Percentiles rank a stretch among this genome's conserved stretches.
phyloP scores from a whole-genome alignment of 2,888 invertebrate species.

The Clanis bilineata region DNA sequence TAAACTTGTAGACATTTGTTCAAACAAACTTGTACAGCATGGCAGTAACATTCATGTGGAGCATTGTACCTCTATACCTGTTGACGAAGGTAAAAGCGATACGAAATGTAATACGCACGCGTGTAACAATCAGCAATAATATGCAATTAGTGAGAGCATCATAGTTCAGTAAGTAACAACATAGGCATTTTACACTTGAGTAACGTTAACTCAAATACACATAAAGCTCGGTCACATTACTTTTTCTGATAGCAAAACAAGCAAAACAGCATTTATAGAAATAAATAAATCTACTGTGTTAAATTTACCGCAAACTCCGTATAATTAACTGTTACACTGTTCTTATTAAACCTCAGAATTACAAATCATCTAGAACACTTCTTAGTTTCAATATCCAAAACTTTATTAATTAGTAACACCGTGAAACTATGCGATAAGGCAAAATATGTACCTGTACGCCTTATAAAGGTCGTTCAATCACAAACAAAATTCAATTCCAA shows the following conservation, averaged over 20 bases:
- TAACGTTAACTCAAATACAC: background rate
- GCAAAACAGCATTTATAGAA: too few species aligned
- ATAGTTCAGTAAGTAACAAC: background rate
- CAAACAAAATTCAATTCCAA: too few species aligned
- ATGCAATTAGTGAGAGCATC: background rate
- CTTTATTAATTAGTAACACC: background rate
- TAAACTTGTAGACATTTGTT: slow-evolving; percentile 22
- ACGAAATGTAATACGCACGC: background rate
- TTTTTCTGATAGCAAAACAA: too few species aligned
- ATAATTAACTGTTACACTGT: too few species aligned
- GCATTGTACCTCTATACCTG: background rate
- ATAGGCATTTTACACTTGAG: background rate
- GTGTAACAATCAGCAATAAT: background rate
- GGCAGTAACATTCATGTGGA: background rate
- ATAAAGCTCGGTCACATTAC: too few species aligned
- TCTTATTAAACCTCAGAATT: too few species aligned
- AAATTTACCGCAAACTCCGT: too few species aligned
- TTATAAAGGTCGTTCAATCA: too few species aligned
- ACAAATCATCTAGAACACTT: too few species aligned
- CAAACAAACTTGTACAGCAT: slow-evolving; percentile 15
- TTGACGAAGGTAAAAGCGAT: background rate
- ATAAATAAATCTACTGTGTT: too few species aligned
- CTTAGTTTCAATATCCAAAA: background rate
- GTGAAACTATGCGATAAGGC: background rate
- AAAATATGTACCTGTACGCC: too few species aligned